Evolutionary conservation across 2,888 invertebrate genomes (phyloP).

Genomic region (Sarcophaga caerulescens): DNA sequence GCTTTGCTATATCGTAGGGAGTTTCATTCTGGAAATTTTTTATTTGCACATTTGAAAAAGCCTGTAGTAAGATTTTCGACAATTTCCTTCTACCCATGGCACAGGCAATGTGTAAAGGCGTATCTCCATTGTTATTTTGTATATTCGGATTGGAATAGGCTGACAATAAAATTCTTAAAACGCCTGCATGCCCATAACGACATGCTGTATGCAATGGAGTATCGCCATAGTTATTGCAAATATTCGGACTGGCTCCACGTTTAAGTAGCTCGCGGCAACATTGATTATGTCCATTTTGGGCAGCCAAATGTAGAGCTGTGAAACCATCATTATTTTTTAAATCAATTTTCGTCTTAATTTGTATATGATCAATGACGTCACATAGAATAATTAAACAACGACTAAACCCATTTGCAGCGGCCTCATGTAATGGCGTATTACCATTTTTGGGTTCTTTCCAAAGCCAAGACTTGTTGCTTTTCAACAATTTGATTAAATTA

Average conservation of each 20-base stretch:
- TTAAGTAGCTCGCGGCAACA: conserved; percentile 93
- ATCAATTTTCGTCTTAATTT: conserved; percentile 59
- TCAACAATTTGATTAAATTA: conserved; percentile 44
- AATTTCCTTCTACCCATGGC: conserved; percentile 96
- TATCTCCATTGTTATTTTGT: conserved; percentile 98
- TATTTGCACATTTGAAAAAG: conserved; percentile 88
- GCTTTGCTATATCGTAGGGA: conserved; percentile 92
- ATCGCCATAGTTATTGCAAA: conserved; percentile 97
- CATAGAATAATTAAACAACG: conserved; percentile 88
- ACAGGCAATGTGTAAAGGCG: conserved; percentile 95
- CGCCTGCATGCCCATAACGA: conserved; percentile 97
- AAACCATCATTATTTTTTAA: conserved; percentile 90
- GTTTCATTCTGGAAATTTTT: conserved; percentile 87
- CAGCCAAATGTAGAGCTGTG: conserved; percentile 95
- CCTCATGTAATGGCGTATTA: conserved; percentile 96
- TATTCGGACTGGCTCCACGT: conserved; percentile 92
- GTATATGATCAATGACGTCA: conserved; percentile 70
- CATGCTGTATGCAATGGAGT: conserved; percentile 97
- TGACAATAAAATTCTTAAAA: conserved; percentile 95
- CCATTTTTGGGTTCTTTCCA: conserved; percentile 85
- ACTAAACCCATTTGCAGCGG: conserved; percentile 97
- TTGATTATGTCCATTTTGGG: conserved; percentile 98
- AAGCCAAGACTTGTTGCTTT: conserved; percentile 49
- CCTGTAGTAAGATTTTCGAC: conserved; percentile 85
- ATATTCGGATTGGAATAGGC: conserved; percentile 93